phyloP scores from a whole-genome alignment of 23 tunicate genomes.

The Trididemnum nubilum region DNA sequence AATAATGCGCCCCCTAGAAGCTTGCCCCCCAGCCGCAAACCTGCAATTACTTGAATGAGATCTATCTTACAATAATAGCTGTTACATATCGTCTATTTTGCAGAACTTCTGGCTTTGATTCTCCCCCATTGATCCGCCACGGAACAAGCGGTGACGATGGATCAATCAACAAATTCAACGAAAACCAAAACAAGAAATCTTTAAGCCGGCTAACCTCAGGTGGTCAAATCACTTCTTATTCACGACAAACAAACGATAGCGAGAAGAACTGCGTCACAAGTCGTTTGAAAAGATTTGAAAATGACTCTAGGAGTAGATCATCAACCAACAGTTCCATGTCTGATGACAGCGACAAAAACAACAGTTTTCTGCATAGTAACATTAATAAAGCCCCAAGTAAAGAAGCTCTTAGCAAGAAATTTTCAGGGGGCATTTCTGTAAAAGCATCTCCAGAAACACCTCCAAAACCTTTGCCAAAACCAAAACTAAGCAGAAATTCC shows the following conservation, averaged over 20 bases:
- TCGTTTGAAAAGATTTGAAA: background rate
- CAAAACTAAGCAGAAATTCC: too few relatives aligned
- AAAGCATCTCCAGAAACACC: background rate
- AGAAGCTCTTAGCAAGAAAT: background rate
- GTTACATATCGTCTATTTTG: background rate
- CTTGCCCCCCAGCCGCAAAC: too few relatives aligned
- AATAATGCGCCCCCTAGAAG: too few relatives aligned
- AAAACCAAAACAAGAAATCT: background rate
- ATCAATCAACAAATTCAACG: background rate
- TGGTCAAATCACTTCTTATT: background rate
- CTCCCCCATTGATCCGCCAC: background rate
- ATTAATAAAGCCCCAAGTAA: too few relatives aligned
- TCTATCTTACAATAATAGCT: background rate
- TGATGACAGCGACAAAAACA: background rate
- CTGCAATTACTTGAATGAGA: too few relatives aligned
- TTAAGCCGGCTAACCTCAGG: background rate
- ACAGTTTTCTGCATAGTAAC: background rate
- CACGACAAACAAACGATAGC: background rate
- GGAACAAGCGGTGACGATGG: background rate
- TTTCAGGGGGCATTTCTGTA: background rate
- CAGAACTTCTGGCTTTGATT: background rate
- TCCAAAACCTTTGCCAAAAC: too few relatives aligned
- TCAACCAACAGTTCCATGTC: background rate
- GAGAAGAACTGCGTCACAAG: background rate
- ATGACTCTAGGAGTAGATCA: background rate